Percentiles rank a stretch among this genome's conserved stretches.
These are phyloP conservation scores for Triplophysa tibetana DNA, from an alignment of 2,113 vertebrate species.

Conservation along the genomic window DNA sequence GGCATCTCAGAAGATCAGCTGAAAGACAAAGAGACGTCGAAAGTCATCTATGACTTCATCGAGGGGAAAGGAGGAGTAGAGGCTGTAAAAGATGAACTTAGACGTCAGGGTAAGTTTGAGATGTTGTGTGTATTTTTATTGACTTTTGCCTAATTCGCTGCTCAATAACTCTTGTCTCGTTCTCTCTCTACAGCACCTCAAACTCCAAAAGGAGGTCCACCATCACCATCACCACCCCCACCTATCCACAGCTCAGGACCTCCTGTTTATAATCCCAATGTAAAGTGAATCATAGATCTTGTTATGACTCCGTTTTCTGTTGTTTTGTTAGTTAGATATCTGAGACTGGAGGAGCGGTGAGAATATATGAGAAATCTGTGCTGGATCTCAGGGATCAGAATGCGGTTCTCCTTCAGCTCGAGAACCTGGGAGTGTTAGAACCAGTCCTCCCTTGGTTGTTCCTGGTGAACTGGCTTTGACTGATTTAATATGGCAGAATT, in stretches of 20 bases:
- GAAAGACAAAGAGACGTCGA: conserved; percentile 98
- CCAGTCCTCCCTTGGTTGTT: conserved; percentile 25
- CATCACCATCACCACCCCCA: conserved; percentile 89
- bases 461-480: background rate
- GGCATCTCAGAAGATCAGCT: conserved; percentile 97
- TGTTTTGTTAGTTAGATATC: background rate
- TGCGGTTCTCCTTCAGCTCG: conserved; percentile 50
- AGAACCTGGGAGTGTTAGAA: conserved; percentile 2
- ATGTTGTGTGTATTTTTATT: background rate
- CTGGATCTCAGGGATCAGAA: conserved; percentile 60
- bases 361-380: conserved; percentile 67
- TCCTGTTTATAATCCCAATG: background rate
- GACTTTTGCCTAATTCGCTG: background rate
- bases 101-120: conserved; percentile 85
- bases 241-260: conserved; percentile 82
- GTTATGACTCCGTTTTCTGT: background rate
- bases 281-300: conserved; percentile 1
- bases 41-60: conserved; percentile 98
- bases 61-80: conserved; percentile 97
- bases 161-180: background rate
- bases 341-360: background rate
- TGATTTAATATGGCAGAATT: too few relatives aligned
- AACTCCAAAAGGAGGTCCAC: conserved; percentile 71
- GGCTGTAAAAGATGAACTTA: conserved; percentile 93
- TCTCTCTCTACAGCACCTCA: conserved; percentile 62